Conservation (phyloP, 2,797 vertebrate species). For the Spea hammondii region DNA sequence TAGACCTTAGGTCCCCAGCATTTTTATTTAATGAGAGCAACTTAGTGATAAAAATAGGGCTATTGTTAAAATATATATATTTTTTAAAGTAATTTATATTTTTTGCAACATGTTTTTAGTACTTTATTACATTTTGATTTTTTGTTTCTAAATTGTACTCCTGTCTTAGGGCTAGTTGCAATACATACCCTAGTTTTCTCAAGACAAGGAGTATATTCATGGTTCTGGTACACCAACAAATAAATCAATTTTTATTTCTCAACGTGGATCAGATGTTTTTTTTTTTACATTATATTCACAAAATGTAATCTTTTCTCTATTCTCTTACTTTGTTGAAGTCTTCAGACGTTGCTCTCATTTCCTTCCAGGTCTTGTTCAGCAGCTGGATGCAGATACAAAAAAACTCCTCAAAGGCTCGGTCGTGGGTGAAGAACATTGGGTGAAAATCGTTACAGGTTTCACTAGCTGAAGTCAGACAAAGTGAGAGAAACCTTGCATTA, state of each 20-base stretch:
- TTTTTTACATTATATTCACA: not conserved
- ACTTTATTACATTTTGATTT: too few species aligned
- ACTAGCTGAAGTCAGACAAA: conserved; percentile 77
- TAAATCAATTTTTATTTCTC: too few species aligned
- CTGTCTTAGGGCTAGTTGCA: too few species aligned
- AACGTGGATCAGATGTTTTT: too few species aligned
- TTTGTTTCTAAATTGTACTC: too few species aligned
- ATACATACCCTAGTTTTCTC: too few species aligned
- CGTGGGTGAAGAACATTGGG: conserved; percentile 98
- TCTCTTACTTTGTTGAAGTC: conserved; percentile 95
- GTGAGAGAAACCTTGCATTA: not conserved
- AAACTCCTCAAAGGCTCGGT: conserved; percentile 92
- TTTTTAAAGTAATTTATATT: not conserved
- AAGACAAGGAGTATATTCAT: too few species aligned
- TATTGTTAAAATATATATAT: not conserved
- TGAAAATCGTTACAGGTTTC: conserved; percentile 99
- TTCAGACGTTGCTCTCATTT: conserved; percentile 97
- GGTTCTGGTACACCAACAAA: too few species aligned
- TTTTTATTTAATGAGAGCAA: too few species aligned
- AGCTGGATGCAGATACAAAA: conserved; percentile 99
- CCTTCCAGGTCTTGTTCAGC: conserved; percentile 99
- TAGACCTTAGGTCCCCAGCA: too few species aligned
- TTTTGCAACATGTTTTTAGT: not conserved
- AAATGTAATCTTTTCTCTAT: not conserved
- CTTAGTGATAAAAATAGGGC: too few species aligned